Percentiles rank a stretch among this genome's conserved stretches.
Evolutionary conservation across 2,113 vertebrate genomes (phyloP).

Genomic region (Machaerirhynchus nigripectus): DNA sequence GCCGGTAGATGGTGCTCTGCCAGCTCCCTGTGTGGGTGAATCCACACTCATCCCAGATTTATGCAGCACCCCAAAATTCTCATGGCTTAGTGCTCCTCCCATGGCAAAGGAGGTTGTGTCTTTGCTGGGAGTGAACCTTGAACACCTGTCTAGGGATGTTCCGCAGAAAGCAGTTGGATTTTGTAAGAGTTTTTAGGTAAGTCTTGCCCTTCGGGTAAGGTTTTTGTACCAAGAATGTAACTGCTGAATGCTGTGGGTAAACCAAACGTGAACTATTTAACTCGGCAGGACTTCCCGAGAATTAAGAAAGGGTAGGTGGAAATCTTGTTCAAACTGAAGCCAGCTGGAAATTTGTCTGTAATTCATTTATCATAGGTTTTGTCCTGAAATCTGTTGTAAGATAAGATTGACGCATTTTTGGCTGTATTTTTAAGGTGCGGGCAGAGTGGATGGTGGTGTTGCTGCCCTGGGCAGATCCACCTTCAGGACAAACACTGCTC

Average conservation of each 20-base stretch:
- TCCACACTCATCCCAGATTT: not conserved
- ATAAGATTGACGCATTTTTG: rapidly evolving
- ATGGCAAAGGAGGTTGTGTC: rapidly evolving
- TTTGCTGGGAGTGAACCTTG: not conserved
- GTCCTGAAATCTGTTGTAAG: not conserved
- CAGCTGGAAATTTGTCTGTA: not conserved
- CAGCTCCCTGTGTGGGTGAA: not conserved
- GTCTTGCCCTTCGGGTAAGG: not conserved
- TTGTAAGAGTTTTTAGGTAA: not conserved
- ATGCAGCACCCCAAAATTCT: not conserved
- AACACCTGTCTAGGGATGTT: not conserved
- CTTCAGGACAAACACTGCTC: not conserved
- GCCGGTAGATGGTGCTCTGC: not conserved
- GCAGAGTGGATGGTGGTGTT: too few relatives aligned
- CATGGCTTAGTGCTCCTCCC: not conserved
- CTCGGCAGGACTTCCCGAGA: not conserved
- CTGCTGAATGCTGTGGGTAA: not conserved
- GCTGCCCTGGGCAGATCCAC: not conserved
- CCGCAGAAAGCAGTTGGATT: not conserved
- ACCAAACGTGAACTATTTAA: not conserved
- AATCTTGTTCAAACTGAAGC: not conserved
- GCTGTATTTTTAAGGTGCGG: not conserved
- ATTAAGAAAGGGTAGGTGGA: not conserved
- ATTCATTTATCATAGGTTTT: not conserved
- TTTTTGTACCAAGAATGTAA: not conserved